Evolutionary conservation across 2,113 vertebrate species (phyloP).

Genomic region (Aptenodytes forsteri): DNA sequence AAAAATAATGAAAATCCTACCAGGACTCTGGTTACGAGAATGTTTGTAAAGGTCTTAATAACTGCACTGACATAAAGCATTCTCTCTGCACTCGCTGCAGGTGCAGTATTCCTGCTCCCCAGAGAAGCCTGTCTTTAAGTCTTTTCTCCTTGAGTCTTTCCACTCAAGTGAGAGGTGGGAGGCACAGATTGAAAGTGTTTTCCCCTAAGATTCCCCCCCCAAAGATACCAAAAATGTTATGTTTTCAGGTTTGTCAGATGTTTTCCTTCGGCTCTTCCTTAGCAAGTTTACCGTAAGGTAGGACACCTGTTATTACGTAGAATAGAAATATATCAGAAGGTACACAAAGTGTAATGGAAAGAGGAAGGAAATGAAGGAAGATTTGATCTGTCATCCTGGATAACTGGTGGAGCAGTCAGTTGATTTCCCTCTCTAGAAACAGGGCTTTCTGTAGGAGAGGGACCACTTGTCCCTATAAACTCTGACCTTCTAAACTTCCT

Average conservation of each 20-base stretch:
- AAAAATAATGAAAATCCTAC: background rate
- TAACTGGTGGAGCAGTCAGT: background rate
- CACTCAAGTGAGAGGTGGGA: slow-evolving; percentile 9
- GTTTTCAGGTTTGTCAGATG: slow-evolving; percentile 26
- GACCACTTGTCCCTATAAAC: background rate
- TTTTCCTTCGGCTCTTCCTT: slow-evolving; percentile 3
- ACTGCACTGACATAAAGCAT: slow-evolving; percentile 55
- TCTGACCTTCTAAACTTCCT: background rate
- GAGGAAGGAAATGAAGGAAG: slow-evolving; percentile 40
- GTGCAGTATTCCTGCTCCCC: slow-evolving; percentile 39
- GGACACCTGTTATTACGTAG: background rate
- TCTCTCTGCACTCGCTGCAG: slow-evolving; percentile 54
- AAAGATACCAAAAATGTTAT: background rate
- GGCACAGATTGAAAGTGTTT: slow-evolving; percentile 2
- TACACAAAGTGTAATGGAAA: background rate
- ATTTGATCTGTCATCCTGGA: background rate
- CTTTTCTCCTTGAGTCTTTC: slow-evolving; percentile 39
- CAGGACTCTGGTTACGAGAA: background rate
- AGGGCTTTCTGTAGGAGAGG: background rate
- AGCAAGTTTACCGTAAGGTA: background rate
- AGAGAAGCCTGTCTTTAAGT: slow-evolving; percentile 11
- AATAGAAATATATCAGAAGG: slow-evolving; percentile 23
- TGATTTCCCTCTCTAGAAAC: background rate
- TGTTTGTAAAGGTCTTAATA: slow-evolving; percentile 26
- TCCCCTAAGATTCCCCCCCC: background rate